Evolutionary conservation across 2,113 vertebrate species (phyloP).

Genomic region (Semnornis frantzii): DNA sequence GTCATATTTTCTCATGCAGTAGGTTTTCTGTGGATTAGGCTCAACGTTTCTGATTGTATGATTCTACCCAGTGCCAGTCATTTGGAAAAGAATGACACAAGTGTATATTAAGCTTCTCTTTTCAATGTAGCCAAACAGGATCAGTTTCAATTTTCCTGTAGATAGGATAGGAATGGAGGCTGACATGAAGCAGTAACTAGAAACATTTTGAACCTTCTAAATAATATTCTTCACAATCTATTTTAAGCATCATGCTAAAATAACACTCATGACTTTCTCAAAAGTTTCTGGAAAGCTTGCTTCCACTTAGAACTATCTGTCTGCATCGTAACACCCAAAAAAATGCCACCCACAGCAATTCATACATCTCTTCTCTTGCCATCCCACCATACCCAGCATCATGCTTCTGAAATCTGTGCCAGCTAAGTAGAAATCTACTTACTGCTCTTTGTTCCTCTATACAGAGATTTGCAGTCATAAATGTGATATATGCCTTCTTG

Average conservation of each 20-base stretch:
- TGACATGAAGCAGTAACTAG: background rate
- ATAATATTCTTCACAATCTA: background rate
- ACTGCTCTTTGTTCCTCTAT: background rate
- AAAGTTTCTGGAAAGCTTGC: background rate
- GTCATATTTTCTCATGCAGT: background rate
- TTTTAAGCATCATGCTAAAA: background rate
- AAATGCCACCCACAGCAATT: background rate
- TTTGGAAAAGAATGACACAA: background rate
- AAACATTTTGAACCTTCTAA: background rate
- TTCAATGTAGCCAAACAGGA: background rate
- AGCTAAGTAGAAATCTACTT: background rate
- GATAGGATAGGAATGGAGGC: background rate
- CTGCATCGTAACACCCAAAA: background rate
- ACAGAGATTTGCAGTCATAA: background rate
- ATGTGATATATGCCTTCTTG: background rate
- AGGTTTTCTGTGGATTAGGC: background rate
- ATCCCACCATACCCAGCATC: background rate
- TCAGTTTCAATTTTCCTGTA: background rate
- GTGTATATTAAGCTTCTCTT: background rate
- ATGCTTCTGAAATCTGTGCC: background rate
- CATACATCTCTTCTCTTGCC: background rate
- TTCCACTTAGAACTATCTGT: accelerated
- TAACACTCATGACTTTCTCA: background rate
- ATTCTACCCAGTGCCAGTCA: background rate
- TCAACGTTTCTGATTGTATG: background rate